Percentiles rank a stretch among this genome's conserved stretches.
Conservation (phyloP, 2,888 invertebrate genomes). For the Eupithecia vulgata region DNA sequence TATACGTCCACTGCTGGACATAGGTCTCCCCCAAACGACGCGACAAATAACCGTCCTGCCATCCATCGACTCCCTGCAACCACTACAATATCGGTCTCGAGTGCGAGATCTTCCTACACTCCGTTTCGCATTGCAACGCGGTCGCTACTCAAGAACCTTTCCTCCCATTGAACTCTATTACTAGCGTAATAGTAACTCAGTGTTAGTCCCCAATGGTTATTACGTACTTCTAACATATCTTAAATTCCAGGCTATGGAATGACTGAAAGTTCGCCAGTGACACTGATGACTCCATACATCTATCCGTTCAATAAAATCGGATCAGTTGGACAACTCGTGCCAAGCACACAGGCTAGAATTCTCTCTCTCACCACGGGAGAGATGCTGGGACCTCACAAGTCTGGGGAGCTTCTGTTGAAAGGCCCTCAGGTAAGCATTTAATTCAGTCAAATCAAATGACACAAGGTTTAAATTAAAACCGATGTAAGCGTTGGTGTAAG, state of each 20-base stretch:
- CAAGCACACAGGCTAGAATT: constrained; percentile 87
- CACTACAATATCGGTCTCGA: too few species aligned
- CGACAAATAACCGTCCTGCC: too few species aligned
- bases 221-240: too few species aligned
- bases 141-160: too few species aligned
- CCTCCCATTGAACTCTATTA: too few species aligned
- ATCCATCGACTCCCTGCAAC: too few species aligned
- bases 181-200: too few species aligned
- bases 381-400: constrained; percentile 83
- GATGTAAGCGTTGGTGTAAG: neutral
- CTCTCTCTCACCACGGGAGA: constrained; percentile 83
- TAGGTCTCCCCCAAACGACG: too few species aligned
- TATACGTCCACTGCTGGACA: too few species aligned
- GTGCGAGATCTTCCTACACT: too few species aligned
- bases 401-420: constrained; percentile 88
- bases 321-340: constrained; percentile 87
- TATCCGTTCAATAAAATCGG: constrained; percentile 86
- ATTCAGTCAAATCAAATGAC: neutral
- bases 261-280: constrained; percentile 88
- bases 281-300: constrained; percentile 83
- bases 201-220: too few species aligned
- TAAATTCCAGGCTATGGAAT: constrained; percentile 85
- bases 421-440: constrained; percentile 86
- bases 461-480: neutral
- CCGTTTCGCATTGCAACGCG: too few species aligned